Evolutionary conservation across 2,888 invertebrate species (phyloP), one percentile per base, ranked within the genome.

Genomic region (Boloria euphrosyne): DNA sequence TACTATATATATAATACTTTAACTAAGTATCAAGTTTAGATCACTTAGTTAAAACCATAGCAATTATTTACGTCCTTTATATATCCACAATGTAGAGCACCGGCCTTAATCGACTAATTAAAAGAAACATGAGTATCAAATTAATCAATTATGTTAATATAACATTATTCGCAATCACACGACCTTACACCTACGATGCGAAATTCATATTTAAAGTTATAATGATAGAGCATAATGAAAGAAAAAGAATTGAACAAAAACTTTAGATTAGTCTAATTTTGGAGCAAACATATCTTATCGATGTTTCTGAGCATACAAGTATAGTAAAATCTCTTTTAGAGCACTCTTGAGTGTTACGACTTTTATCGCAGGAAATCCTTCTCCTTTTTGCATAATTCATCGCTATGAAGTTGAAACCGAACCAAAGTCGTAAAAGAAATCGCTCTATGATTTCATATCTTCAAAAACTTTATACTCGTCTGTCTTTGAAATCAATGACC

Each of bases 371-470:
- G 87, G 85, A 90, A 90, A 90, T 90, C 90, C 89, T 85, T 88
- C 89, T 89, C 84, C 86, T 89, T 83, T 89, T 89, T 90, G 90
- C 90, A 91, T 92, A 90, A 92, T 92, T 91, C 91, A 91, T 90
- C 83, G 89, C 84, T 87, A 86, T 88, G 89, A 90, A 91, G 91
- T 92, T 90, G 90, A 90, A 92, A 91, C 89, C 89, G 85, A 92
- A 91, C 90, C 89, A 85, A 73, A 75, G 89, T 90, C 90, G 90
- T 91, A 92, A 91, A 91, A 90, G 90, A 90, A 91, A 92, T 91
- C 89, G 90, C 84, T 90, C 90, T 90, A 90, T 90, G 90, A 92
- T 91, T 90, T 88, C 89, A 87, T 89, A 87, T 89, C 89, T 90
- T 89, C 81, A 83, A 79, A 85, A 90, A 90, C 83, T 91, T 91